These are phyloP conservation scores for Ornithorhynchus anatinus DNA, from an alignment of 2,113 vertebrate genomes.

Conservation along the genomic window DNA sequence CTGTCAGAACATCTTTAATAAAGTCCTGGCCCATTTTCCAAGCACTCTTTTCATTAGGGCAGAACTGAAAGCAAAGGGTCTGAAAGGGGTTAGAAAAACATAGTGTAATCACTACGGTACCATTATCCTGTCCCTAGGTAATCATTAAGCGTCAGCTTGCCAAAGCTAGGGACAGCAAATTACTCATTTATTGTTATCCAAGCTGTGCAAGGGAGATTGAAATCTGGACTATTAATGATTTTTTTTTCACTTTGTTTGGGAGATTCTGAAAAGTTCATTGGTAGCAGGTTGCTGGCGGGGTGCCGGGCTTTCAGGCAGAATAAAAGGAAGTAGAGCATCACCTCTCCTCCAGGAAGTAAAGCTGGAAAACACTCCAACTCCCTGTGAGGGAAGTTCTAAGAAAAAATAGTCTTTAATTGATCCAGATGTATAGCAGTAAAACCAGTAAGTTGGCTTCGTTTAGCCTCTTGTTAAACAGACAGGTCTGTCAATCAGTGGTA, in stretches of 20 bases:
- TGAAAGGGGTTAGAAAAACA: conserved; percentile 74
- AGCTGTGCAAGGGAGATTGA: conserved; percentile 72
- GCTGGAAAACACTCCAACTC: conserved; percentile 47
- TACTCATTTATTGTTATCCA: conserved; percentile 74
- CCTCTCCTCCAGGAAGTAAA: conserved; percentile 32
- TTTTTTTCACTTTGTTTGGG: conserved; percentile 69
- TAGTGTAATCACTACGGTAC: conserved; percentile 70
- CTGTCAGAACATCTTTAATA: conserved; percentile 70
- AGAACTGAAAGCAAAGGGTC: conserved; percentile 74
- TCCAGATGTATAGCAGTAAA: conserved; percentile 35
- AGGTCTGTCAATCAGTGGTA: background rate
- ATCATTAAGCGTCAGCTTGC: conserved; percentile 72
- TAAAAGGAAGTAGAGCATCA: conserved; percentile 59
- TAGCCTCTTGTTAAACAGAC: background rate
- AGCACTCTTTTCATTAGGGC: conserved; percentile 71
- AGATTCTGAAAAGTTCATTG: conserved; percentile 56
- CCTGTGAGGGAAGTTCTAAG: conserved; percentile 24
- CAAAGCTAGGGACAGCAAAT: conserved; percentile 69
- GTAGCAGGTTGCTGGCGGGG: conserved; percentile 44
- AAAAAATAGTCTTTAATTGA: conserved; percentile 22
- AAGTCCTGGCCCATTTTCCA: conserved; percentile 67
- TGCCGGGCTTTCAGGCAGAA: conserved; percentile 58
- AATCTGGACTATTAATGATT: conserved; percentile 72
- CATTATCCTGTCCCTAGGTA: conserved; percentile 71
- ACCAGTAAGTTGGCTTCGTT: background rate